Evolutionary conservation across 2,888 invertebrate genomes (phyloP).

Genomic region (Syritta pipiens): DNA sequence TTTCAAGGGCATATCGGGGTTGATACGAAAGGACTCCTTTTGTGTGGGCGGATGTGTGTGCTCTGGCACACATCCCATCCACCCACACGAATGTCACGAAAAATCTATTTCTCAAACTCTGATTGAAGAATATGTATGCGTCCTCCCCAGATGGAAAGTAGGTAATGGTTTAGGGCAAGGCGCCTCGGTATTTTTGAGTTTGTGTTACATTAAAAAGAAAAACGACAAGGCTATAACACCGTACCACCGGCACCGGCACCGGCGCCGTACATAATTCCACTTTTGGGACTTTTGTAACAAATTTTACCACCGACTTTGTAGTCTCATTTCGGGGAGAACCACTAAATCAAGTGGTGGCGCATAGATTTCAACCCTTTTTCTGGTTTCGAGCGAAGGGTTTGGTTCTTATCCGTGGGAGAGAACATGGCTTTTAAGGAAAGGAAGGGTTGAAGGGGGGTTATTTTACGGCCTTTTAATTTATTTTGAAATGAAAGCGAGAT

Average conservation of each 20-base stretch:
- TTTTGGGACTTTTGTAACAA: constrained; percentile 40
- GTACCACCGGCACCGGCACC: no score
- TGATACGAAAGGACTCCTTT: constrained; percentile 1
- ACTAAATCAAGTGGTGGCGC: constrained; percentile 62
- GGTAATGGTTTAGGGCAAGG: not conserved
- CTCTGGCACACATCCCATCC: not conserved
- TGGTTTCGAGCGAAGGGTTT: not conserved
- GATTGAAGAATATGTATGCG: constrained; percentile 4
- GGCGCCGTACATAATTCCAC: constrained; percentile 40
- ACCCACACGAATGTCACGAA: not conserved
- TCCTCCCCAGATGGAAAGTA: not conserved
- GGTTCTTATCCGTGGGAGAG: not conserved
- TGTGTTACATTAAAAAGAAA: no score
- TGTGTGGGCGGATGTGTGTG: not conserved
- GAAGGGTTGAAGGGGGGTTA: not conserved
- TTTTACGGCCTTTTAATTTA: constrained; percentile 37
- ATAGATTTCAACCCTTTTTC: constrained; percentile 57
- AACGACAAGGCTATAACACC: no score
- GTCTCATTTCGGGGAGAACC: constrained; percentile 43
- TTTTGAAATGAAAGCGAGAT: constrained; percentile 9
- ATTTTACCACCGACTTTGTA: constrained; percentile 40
- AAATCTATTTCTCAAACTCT: constrained; percentile 27
- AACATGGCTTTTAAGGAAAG: not conserved
- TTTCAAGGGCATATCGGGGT: constrained; percentile 39
- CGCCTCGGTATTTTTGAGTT: not conserved